Evolutionary conservation across 2,797 vertebrate genomes (phyloP).

Genomic region (Vespertilio murinus): DNA sequence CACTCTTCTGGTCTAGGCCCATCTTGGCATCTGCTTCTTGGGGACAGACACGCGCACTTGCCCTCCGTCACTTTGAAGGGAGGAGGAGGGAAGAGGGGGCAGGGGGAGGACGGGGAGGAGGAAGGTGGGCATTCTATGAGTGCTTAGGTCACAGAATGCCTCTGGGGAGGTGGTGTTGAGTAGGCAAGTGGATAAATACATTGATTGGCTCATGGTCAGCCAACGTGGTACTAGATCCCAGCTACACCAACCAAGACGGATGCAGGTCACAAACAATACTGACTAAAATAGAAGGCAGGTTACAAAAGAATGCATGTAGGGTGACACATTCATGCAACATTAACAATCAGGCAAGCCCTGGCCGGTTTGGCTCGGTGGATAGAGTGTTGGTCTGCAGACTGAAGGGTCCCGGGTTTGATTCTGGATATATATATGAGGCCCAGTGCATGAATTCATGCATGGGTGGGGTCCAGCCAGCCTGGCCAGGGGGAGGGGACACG

Average conservation of each 20-base stretch:
- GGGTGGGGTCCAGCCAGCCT: no score
- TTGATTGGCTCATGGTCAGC: not conserved
- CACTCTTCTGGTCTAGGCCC: not conserved
- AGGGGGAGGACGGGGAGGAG: not conserved
- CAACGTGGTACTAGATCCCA: not conserved
- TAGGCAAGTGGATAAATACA: not conserved
- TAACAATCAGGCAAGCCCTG: not conserved
- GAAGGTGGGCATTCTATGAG: not conserved
- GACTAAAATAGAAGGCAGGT: constrained; percentile 55
- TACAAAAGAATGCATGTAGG: constrained; percentile 15
- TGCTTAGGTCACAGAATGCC: not conserved
- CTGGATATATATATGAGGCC: no score
- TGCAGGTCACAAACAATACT: constrained; percentile 16
- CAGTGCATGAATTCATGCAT: no score
- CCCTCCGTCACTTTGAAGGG: not conserved
- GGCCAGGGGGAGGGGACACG: no score
- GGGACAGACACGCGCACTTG: not conserved
- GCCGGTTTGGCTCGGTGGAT: no score
- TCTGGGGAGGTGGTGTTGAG: not conserved
- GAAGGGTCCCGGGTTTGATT: no score
- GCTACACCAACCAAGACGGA: constrained; percentile 25
- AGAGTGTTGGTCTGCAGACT: no score
- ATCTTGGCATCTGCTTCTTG: not conserved
- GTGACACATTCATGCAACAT: not conserved
- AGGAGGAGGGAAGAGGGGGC: no score